Conservation (phyloP, 2,888 invertebrate species). For the Folsomia manolachei region DNA sequence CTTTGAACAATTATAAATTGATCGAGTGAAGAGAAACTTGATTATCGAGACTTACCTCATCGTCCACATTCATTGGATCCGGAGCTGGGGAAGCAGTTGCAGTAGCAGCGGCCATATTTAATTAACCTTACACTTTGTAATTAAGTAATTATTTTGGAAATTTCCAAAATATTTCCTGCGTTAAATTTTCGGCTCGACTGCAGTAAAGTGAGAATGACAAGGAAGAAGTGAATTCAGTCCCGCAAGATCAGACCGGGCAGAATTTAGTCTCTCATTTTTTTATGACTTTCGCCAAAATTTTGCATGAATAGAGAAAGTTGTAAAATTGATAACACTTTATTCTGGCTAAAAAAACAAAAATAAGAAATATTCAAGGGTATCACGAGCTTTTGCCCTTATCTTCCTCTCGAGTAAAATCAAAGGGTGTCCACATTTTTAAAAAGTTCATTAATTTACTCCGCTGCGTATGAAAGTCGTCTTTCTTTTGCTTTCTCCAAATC, state of each 20-base stretch:
- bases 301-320: background rate
- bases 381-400: too few species aligned
- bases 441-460: conserved; percentile 72
- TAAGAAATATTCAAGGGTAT: background rate
- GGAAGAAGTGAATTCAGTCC: background rate
- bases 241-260: background rate
- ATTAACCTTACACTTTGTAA: background rate
- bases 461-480: conserved; percentile 72
- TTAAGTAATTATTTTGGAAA: background rate
- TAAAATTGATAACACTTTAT: background rate
- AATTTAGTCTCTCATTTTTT: background rate
- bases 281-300: background rate
- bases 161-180: background rate
- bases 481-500: conserved; percentile 78
- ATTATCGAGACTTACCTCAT: conserved; percentile 24
- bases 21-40: background rate
- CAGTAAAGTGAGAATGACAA: background rate
- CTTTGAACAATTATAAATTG: background rate
- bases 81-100: conserved; percentile 4
- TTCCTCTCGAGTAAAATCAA: conserved; percentile 44
- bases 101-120: conserved; percentile 1
- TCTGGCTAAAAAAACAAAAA: too few species aligned
- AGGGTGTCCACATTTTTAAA: conserved; percentile 62
- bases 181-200: too few species aligned
- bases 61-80: conserved; percentile 34